Evolutionary conservation across 2,797 vertebrate genomes (phyloP).

Genomic region (Epinephelus coioides): DNA sequence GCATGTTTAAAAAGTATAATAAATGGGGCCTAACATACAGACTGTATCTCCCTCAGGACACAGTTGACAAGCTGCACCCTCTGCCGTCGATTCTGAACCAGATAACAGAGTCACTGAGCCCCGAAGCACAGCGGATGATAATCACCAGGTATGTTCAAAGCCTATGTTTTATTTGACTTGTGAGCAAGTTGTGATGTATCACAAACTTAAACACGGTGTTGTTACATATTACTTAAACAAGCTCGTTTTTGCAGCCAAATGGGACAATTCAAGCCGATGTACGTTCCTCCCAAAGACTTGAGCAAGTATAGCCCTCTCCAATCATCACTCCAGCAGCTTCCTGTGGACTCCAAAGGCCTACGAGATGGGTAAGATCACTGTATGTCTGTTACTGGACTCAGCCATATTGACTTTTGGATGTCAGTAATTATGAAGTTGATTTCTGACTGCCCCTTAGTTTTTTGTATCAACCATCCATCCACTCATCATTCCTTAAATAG

Average conservation of each 20-base stretch:
- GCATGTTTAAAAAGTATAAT: not conserved
- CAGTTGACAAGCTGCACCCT: conserved; percentile 89
- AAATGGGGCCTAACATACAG: conserved; percentile 22
- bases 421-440: not conserved
- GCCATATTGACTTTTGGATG: not conserved
- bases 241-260: conserved; percentile 57
- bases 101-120: conserved; percentile 86
- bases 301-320: conserved; percentile 90
- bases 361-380: conserved; percentile 60
- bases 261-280: conserved; percentile 84
- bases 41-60: conserved; percentile 79
- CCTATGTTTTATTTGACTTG: no score
- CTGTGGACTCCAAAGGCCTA: conserved; percentile 67
- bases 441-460: not conserved
- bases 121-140: conserved; percentile 76
- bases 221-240: conserved; percentile 7
- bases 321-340: conserved; percentile 82
- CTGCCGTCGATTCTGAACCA: conserved; percentile 93
- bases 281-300: conserved; percentile 89
- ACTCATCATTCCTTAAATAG: not conserved
- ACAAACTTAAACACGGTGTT: not conserved
- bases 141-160: conserved; percentile 72
- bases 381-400: not conserved
- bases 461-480: not conserved
- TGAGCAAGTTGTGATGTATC: not conserved